Evolutionary conservation across 2,113 vertebrate species (phyloP).

Genomic region (Urocitellus parryii): DNA sequence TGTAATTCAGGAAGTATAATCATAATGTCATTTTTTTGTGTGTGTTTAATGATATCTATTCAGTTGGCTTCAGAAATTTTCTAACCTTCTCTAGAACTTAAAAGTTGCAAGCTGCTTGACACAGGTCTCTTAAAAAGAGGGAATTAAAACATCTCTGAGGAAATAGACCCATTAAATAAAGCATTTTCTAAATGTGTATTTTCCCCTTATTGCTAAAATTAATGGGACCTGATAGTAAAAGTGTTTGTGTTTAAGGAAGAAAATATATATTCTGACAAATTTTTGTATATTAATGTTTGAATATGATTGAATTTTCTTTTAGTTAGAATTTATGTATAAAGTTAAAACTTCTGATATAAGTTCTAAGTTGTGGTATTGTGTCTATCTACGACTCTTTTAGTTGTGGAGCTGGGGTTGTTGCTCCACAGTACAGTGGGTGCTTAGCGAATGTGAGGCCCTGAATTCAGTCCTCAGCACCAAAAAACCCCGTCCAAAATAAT

Average conservation of each 20-base stretch:
- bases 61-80: conserved; percentile 74
- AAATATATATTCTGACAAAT: neutral
- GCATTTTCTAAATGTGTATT: conserved; percentile 46
- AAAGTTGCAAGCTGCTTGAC: conserved; percentile 62
- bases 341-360: conserved; percentile 30
- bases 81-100: conserved; percentile 71
- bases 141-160: conserved; percentile 62
- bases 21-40: conserved; percentile 88
- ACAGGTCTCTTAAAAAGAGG: conserved; percentile 67
- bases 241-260: neutral
- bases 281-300: neutral
- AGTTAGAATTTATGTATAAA: neutral
- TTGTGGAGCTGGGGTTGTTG: neutral
- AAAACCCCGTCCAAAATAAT: too few species aligned
- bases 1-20: conserved; percentile 90
- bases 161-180: conserved; percentile 61
- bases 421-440: neutral
- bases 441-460: neutral
- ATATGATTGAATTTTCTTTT: conserved; percentile 20
- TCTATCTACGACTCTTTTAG: too few species aligned
- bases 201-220: conserved; percentile 36
- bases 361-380: neutral
- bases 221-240: conserved; percentile 37
- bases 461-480: neutral
- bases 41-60: conserved; percentile 82